Evolutionary conservation across 2,888 invertebrate species (phyloP), one percentile per base, ranked within the genome.

Genomic region (Aleiodes testaceus): DNA sequence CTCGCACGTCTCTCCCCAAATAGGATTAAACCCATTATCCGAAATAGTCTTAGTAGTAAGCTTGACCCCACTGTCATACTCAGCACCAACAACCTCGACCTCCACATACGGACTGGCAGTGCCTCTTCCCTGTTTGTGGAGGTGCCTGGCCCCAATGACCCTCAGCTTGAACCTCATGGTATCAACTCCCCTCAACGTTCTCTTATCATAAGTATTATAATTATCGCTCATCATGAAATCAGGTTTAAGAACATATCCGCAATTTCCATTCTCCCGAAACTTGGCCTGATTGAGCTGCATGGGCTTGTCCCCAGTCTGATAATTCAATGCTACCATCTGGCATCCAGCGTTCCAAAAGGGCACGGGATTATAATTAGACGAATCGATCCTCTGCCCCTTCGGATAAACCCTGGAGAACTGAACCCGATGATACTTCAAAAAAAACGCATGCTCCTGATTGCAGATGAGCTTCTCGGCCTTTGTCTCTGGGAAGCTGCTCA

Each of bases 301-400:
- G 11, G 96, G 91, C 83, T 95, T 95, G 86, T 99, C 99, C 74
- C 93, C 91, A 0, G 99, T 99, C 88, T 99, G 99, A 88, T 97
- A 99, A 88, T 99, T 99, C 3, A 99, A 89, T 0, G 99, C 98
- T 0, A 97, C 95, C 97, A 99, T 96, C 88, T 99, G 99, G 59
- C 95, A 96, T 1, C 98, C 99, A 11, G 93, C 92, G 87, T 97
- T 97, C 99, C 99, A 99, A 88, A 98, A 94, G 1, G 95, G 93
- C 5, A 96, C 90, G 0, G 99, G 99, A 89, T 95, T 95, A 87
- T 97, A 99, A 89, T 99, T 99, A 0, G 98, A 97, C 0, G 99
- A 99, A 84, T 99, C 98, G 68, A 99, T 92, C 64, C 99, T 91
- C 83, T 96, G 96, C 0, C 98, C 95, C 84, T 95, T 95, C 0